phyloP scores from a whole-genome alignment of 1,140 invertebrate species.

The Amphibalanus amphitrite region DNA sequence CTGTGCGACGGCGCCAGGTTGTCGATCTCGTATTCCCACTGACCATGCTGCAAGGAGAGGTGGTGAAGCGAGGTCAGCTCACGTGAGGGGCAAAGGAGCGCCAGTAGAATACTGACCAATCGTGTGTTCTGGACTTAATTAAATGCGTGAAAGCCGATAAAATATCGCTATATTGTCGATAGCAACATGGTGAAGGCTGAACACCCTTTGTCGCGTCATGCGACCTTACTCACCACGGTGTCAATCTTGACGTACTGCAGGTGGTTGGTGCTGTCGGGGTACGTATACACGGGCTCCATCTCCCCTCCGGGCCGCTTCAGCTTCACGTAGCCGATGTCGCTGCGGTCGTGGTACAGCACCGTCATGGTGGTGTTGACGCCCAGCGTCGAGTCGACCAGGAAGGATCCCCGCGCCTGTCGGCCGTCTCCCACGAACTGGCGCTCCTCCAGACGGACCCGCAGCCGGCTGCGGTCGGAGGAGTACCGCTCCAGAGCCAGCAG shows the following conservation, averaged over 20 bases:
- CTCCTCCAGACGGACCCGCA: neutral
- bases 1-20: conserved; percentile 18
- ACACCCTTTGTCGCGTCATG: too few relatives aligned
- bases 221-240: neutral
- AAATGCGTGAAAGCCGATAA: too few relatives aligned
- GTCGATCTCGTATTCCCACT: conserved; percentile 18
- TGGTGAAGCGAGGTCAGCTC: too few relatives aligned
- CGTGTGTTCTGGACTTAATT: too few relatives aligned
- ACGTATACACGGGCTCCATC: neutral
- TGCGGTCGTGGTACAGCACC: neutral
- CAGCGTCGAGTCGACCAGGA: neutral
- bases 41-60: conserved; percentile 8
- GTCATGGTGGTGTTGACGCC: neutral
- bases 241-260: neutral
- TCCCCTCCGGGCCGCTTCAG: neutral
- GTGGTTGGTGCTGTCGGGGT: conserved; percentile 2
- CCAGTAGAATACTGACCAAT: too few relatives aligned
- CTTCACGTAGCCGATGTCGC: conserved; percentile 4
- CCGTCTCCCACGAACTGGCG: neutral
- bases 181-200: too few relatives aligned
- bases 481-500: neutral
- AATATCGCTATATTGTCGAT: too few relatives aligned
- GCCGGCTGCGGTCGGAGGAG: neutral
- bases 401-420: neutral
- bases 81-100: too few relatives aligned